Base-by-base conservation (phyloP, 2,888 invertebrate genomes). In the Callyntrura guangdongensis region DNA sequence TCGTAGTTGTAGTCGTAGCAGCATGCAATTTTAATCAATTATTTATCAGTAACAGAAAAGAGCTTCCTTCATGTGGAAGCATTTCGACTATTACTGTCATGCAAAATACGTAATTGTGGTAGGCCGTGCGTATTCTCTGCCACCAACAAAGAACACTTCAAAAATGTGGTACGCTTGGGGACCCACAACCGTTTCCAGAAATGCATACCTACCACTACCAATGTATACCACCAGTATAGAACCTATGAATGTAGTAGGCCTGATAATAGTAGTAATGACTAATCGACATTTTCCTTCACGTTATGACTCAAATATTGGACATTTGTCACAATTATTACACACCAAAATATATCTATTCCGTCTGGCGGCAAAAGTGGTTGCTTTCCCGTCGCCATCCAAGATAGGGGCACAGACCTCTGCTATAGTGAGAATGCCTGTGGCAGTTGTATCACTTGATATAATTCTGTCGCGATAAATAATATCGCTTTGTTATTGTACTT, bases 21-120 rank as follows among this genome's bases (percentile, higher is more conserved):
- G 20, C 77, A 17, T 86, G 77, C 64, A 77, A 77, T 86, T 77
- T 86, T 59, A 86, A 86, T 86, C 86, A 86, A 86, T 86, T 86
- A 86, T 86, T 86, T 77, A 86, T 74, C 69, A 59, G 14, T 20
- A 17, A 74, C 74, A 20, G 14, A 14, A 14, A 74, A 74, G 74
- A n/a, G n/a, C 74, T 25, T 14, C 27, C 36, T 49, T 11, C 47
- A 20, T 74, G 14, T 74, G 74, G 9, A 36, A 36, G 36, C 36
- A 36, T 36, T 36, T 6, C 36, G 6, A 36, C 36, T 36, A 27
- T 67, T 27, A n/a, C n/a, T n/a, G 14, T n/a, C 56, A n/a, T n/a
- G 56, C 56, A 56, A 56, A 56, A 56, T 67, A 67, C 22, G 25
- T 61, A 61, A 11, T 36, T 36, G 61, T 59, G n/a, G 59, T 14